phyloP scores from a whole-genome alignment of 2,797 vertebrate genomes.

The Euthynnus affinis region DNA sequence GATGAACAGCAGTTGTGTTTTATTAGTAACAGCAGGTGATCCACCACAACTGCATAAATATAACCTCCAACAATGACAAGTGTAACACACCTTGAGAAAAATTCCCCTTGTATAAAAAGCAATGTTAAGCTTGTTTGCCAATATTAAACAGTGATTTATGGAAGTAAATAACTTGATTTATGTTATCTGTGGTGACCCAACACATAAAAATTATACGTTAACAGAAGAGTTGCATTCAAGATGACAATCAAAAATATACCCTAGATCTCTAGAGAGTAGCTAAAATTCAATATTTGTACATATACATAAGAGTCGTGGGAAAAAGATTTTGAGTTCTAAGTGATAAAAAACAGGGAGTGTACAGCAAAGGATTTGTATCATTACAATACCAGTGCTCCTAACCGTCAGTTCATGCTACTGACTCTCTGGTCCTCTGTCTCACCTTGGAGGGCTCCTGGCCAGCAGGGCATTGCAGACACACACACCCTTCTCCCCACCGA shows the following conservation, averaged over 20 bases:
- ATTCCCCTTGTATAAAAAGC: neutral
- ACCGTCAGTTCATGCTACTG: too few species aligned
- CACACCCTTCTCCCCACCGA: conserved; percentile 75
- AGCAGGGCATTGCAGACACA: conserved; percentile 86
- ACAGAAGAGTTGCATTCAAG: neutral
- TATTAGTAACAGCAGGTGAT: conserved; percentile 13
- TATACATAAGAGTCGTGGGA: too few species aligned
- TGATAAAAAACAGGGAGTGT: too few species aligned
- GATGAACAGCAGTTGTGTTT: conserved; percentile 9
- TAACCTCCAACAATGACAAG: conserved; percentile 4
- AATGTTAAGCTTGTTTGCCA: neutral
- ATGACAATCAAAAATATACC: neutral
- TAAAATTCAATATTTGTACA: too few species aligned
- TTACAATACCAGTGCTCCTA: neutral
- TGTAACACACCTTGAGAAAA: conserved; percentile 7
- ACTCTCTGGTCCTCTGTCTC: conserved; percentile 51
- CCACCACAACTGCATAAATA: neutral
- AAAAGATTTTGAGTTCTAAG: too few species aligned
- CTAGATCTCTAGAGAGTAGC: neutral
- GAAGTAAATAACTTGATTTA: conserved; percentile 18
- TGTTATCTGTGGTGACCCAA: conserved; percentile 5
- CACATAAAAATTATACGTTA: conserved; percentile 6
- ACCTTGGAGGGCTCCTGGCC: conserved; percentile 91
- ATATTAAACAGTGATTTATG: conserved; percentile 13
- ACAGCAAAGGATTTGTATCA: conserved; percentile 4